Conservation (phyloP, 2,888 invertebrate species). For the Aspidiotus destructor region DNA sequence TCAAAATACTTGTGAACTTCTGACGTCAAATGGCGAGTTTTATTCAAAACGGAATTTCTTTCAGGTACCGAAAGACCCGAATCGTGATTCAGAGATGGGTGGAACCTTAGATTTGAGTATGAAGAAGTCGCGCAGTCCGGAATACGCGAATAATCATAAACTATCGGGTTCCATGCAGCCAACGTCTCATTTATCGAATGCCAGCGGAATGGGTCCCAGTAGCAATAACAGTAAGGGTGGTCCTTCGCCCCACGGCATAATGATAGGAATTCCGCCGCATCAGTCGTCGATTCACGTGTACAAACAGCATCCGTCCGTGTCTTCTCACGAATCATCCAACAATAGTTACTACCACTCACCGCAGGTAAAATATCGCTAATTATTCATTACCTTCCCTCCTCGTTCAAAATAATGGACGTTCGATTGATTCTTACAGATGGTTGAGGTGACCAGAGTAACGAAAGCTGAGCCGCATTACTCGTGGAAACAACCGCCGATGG, state of each 20-base stretch:
- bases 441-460: constrained; percentile 32
- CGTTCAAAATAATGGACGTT: constrained; percentile 2
- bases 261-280: constrained; percentile 11
- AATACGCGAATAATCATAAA: constrained; percentile 27
- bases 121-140: constrained; percentile 52
- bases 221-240: constrained; percentile 21
- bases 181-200: constrained; percentile 14
- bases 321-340: constrained; percentile 15
- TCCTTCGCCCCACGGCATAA: constrained; percentile 13
- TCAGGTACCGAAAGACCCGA: constrained; percentile 36
- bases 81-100: constrained; percentile 41
- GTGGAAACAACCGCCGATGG: constrained; percentile 31
- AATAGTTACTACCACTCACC: constrained; percentile 22
- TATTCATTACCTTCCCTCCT: neutral
- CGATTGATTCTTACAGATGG: constrained; percentile 22
- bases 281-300: constrained; percentile 17
- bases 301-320: constrained; percentile 8
- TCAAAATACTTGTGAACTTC: neutral
- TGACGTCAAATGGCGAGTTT: neutral
- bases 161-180: constrained; percentile 31
- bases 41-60: neutral
- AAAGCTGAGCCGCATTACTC: constrained; percentile 29
- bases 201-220: neutral
- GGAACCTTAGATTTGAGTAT: constrained; percentile 66
- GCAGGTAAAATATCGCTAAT: constrained; percentile 13